Evolutionary conservation across 1,140 invertebrate genomes (phyloP).

Genomic region (Trissolcus basalis): DNA sequence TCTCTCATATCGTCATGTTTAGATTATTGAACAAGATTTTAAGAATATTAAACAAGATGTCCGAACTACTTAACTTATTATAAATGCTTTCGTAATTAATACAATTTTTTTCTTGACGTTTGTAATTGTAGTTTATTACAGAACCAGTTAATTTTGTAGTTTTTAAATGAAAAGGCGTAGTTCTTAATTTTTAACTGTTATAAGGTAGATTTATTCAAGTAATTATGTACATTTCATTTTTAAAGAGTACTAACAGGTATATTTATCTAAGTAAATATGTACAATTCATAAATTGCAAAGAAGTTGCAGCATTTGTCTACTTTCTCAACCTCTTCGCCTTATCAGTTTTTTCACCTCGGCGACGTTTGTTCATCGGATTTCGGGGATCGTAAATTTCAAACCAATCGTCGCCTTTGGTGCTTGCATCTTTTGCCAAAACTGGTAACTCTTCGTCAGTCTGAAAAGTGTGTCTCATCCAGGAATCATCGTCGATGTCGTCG

Average conservation of each 20-base stretch:
- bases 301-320: not conserved
- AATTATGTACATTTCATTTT: not conserved
- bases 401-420: conserved; percentile 94
- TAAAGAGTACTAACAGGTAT: not conserved
- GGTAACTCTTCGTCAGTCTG: conserved; percentile 85
- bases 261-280: not conserved
- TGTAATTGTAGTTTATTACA: no score
- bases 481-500: conserved; percentile 78
- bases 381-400: conserved; percentile 97
- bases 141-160: no score
- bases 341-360: conserved; percentile 79
- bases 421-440: conserved; percentile 95
- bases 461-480: conserved; percentile 87
- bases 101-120: no score
- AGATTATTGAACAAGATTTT: no score
- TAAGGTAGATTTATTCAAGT: not conserved
- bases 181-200: no score
- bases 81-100: no score
- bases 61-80: no score
- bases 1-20: not conserved
- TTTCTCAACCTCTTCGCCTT: conserved; percentile 7
- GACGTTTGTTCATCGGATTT: conserved; percentile 94
- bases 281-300: not conserved
- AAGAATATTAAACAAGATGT: no score
- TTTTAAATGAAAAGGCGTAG: no score